These are phyloP conservation scores for Colossoma macropomum DNA, from an alignment of 2,113 vertebrate genomes.

Conservation along the genomic window DNA sequence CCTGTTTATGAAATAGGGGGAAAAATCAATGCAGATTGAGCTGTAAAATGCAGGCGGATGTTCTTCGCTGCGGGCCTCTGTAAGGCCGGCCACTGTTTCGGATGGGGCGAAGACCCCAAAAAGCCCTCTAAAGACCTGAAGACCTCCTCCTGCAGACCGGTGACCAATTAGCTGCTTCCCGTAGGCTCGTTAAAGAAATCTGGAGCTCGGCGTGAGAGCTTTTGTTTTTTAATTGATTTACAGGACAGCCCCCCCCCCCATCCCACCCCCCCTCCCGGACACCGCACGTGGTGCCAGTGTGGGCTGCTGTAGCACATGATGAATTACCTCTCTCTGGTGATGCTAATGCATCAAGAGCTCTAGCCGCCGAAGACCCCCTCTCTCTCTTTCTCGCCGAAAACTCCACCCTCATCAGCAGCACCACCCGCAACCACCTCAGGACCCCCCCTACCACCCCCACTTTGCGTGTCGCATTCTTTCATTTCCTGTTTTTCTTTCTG, in stretches of 20 bases:
- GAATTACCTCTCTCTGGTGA: conserved; percentile 79
- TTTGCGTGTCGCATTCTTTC: not conserved
- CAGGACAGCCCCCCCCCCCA: conserved; percentile 79
- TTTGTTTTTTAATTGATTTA: conserved; percentile 93
- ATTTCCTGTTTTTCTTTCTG: not conserved
- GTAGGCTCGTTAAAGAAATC: conserved; percentile 82
- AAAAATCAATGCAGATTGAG: conserved; percentile 27
- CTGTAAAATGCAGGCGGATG: conserved; percentile 22
- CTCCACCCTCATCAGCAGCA: conserved; percentile 41
- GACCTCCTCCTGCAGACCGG: conserved; percentile 76
- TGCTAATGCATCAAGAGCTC: conserved; percentile 80
- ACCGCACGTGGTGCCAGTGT: conserved; percentile 77
- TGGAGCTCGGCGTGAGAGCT: conserved; percentile 76
- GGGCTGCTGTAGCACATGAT: conserved; percentile 82
- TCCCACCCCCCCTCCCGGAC: conserved; percentile 77
- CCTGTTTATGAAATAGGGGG: not conserved
- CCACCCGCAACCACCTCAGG: conserved; percentile 22
- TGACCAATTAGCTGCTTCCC: conserved; percentile 81
- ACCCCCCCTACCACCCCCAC: not conserved
- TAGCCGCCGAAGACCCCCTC: conserved; percentile 43
- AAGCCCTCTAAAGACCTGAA: conserved; percentile 30
- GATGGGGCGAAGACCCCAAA: not conserved
- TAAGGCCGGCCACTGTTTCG: conserved; percentile 10
- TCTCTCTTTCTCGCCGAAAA: conserved; percentile 1
- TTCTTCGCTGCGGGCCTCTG: not conserved